Evolutionary conservation across 2,113 vertebrate genomes (phyloP).

Genomic region (mouse (Mus musculus)): DNA sequence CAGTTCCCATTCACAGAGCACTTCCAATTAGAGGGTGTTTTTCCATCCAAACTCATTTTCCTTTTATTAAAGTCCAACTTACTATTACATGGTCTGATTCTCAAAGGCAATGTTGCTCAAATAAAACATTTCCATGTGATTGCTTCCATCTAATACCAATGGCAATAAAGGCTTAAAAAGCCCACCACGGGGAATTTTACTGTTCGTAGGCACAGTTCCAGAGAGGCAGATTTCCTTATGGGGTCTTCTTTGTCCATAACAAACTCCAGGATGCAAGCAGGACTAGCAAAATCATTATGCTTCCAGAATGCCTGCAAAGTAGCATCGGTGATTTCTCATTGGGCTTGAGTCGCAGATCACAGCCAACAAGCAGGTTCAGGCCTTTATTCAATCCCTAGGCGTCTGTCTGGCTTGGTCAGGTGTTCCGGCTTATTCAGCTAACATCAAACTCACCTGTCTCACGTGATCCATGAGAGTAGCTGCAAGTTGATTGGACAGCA

Average conservation of each 20-base stretch:
- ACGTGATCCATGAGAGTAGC: not conserved
- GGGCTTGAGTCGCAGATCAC: not conserved
- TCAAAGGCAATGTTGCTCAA: not conserved
- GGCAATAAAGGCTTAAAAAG: not conserved
- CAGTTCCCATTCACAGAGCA: not conserved
- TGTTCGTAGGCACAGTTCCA: constrained; percentile 94
- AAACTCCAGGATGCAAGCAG: not conserved
- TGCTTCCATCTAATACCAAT: not conserved
- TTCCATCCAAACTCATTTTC: not conserved
- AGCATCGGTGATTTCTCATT: not conserved
- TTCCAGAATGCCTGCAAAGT: not conserved
- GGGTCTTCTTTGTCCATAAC: constrained; percentile 93
- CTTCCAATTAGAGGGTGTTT: not conserved
- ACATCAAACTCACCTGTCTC: not conserved
- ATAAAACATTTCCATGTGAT: not conserved
- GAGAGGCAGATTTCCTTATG: constrained; percentile 98
- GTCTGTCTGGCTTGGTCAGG: not conserved
- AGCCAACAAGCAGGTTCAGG: not conserved
- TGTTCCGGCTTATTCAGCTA: not conserved
- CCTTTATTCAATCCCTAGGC: not conserved
- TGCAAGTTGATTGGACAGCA: not conserved
- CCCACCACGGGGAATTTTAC: constrained; percentile 86
- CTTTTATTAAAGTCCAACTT: not conserved
- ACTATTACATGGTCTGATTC: not conserved
- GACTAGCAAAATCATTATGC: not conserved